These are phyloP conservation scores for Lepidurus arcticus DNA, from an alignment of 1,140 invertebrate species.

Conservation along the genomic window DNA sequence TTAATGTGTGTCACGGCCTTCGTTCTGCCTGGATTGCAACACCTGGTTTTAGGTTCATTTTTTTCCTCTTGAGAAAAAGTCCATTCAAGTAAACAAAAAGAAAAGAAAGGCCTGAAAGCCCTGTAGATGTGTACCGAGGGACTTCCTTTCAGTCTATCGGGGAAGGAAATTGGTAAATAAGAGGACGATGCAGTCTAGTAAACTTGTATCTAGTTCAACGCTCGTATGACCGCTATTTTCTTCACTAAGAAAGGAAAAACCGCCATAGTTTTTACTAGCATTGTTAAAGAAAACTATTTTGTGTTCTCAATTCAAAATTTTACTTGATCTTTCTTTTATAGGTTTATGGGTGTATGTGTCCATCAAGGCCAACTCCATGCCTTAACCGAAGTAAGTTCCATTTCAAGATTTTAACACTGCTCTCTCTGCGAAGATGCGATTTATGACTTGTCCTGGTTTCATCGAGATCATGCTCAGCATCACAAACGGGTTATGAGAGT, in stretches of 20 bases:
- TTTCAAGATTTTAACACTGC: constrained; percentile 1
- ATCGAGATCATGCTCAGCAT: constrained; percentile 7
- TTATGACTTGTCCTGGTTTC: constrained; percentile 28
- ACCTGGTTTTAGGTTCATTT: too few relatives aligned
- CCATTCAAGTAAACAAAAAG: too few relatives aligned
- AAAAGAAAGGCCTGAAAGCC: too few relatives aligned
- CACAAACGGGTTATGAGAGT: constrained; percentile 11
- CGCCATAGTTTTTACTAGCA: too few relatives aligned
- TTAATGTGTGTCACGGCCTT: too few relatives aligned
- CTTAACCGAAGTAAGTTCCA: constrained; percentile 66
- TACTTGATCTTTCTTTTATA: constrained; percentile 47
- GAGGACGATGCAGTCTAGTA: constrained; percentile 5
- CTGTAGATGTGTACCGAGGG: too few relatives aligned
- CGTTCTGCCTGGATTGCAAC: too few relatives aligned
- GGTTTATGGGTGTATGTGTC: constrained; percentile 94
- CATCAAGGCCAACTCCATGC: constrained; percentile 92
- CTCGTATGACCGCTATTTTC: constrained; percentile 7
- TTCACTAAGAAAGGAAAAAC: not conserved
- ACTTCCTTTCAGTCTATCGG: not conserved
- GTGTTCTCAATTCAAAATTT: constrained; percentile 2
- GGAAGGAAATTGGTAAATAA: not conserved
- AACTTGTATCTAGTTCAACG: constrained; percentile 5
- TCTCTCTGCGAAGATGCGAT: constrained; percentile 13
- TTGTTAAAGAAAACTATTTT: not conserved
- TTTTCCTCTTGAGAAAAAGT: too few relatives aligned